Evolutionary conservation across 2,113 vertebrate species (phyloP).

Genomic region (Orthonyx spaldingii): DNA sequence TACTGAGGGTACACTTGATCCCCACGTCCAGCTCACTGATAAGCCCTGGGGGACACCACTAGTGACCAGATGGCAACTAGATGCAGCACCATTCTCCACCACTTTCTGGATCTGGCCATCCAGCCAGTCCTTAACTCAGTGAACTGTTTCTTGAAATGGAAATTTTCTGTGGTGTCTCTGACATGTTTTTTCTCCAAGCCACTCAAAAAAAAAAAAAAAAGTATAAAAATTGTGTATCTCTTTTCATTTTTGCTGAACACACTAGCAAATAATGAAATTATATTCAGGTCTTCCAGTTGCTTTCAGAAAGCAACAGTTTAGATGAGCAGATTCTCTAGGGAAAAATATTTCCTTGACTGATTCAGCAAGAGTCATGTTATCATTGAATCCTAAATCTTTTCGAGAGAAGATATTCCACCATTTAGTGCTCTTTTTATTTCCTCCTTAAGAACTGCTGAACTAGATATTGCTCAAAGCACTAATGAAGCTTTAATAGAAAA

Average conservation of each 20-base stretch:
- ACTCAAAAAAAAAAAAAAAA: background rate
- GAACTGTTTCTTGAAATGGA: background rate
- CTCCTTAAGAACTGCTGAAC: background rate
- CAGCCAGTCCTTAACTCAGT: background rate
- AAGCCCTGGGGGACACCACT: background rate
- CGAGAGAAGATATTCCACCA: background rate
- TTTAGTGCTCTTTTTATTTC: conserved; percentile 13
- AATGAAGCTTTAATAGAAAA: background rate
- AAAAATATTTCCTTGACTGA: background rate
- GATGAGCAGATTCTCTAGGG: background rate
- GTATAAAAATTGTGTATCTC: background rate
- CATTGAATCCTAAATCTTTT: background rate
- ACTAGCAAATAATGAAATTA: background rate
- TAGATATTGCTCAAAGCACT: background rate
- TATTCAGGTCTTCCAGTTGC: background rate
- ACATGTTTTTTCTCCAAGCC: background rate
- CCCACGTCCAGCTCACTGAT: fast-evolving
- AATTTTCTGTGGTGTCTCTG: background rate
- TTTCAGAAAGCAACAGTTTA: background rate
- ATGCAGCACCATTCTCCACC: background rate
- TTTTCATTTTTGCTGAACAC: background rate
- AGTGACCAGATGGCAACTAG: background rate
- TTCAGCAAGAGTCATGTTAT: background rate
- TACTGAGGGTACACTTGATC: background rate
- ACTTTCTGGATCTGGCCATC: fast-evolving